Conservation (phyloP, 2,797 vertebrate genomes). For the Calcarius lapponicus region DNA sequence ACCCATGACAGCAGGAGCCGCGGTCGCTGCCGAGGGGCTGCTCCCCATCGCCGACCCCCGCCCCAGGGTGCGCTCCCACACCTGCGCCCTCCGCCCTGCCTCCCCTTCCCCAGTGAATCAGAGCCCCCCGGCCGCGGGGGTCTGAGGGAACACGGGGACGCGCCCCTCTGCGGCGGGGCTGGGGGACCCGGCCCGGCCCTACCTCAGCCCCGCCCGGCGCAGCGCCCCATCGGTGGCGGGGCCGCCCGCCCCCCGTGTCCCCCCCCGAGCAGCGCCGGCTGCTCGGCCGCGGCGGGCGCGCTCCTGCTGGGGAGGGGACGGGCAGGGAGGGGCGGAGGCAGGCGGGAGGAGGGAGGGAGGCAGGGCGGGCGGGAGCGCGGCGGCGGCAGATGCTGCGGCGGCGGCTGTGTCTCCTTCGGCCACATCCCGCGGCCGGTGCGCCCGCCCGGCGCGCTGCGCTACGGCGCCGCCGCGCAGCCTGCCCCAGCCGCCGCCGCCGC, state of each 20-base stretch:
- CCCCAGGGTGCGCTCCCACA: background rate
- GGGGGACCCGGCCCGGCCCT: background rate
- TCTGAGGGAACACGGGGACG: background rate
- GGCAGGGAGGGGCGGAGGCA: slow-evolving; percentile 27
- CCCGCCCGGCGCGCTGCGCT: slow-evolving; percentile 44
- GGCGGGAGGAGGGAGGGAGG: background rate
- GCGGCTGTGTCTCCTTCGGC: slow-evolving; percentile 41
- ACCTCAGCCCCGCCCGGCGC: background rate
- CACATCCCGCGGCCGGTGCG: slow-evolving; percentile 51
- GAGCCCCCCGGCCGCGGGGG: background rate
- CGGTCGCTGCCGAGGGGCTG: background rate
- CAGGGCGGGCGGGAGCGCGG: background rate
- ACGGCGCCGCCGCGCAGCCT: slow-evolving; percentile 32
- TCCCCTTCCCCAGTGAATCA: background rate
- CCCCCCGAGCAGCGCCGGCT: background rate
- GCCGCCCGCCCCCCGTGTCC: background rate
- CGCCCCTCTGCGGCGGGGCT: background rate
- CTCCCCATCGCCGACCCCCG: background rate
- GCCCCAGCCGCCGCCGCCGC: background rate
- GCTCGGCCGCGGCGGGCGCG: slow-evolving; percentile 30
- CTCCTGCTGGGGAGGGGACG: slow-evolving; percentile 28
- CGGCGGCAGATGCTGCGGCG: slow-evolving; percentile 48
- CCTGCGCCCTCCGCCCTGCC: background rate
- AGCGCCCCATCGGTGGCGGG: background rate
- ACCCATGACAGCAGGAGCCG: background rate